Percentiles rank a stretch among this genome's conserved stretches.
These are phyloP conservation scores for Galerucella nymphaeae DNA, from an alignment of 2,888 invertebrate genomes.

Conservation along the genomic window DNA sequence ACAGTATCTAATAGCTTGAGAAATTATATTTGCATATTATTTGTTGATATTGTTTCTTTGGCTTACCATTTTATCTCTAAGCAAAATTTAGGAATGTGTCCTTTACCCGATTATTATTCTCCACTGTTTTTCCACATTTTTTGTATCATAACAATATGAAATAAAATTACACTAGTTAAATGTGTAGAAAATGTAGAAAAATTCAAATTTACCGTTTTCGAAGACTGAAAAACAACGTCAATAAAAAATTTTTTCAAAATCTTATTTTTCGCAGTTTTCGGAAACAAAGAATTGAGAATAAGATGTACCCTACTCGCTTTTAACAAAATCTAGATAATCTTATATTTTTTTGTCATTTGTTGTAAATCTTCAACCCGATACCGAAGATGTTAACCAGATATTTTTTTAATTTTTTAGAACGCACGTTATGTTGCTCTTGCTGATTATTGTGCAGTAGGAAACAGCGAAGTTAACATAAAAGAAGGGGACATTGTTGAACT, in stretches of 20 bases:
- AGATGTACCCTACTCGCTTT: neutral
- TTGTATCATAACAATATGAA: neutral
- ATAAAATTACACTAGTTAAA: neutral
- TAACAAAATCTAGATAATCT: neutral
- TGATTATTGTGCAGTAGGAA: slow-evolving; percentile 92
- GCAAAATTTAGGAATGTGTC: neutral
- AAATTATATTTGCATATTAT: neutral
- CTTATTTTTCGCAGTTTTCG: neutral
- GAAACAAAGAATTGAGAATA: neutral
- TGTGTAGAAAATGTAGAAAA: neutral
- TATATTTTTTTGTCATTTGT: neutral
- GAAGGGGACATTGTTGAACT: slow-evolving; percentile 93
- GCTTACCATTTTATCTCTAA: neutral
- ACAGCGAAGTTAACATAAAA: slow-evolving; percentile 88
- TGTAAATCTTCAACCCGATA: neutral
- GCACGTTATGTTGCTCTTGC: slow-evolving; percentile 88
- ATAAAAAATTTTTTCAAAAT: too few species aligned
- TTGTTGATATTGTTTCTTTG: neutral
- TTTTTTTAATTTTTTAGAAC: slow-evolving; percentile 68
- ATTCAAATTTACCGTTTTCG: neutral
- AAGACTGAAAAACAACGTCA: neutral
- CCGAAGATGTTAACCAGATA: neutral
- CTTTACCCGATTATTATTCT: neutral
- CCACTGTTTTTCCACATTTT: neutral
- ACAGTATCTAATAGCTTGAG: neutral